Percentiles rank a stretch among this genome's conserved stretches.
These are phyloP conservation scores for Carabus problematicus DNA, from an alignment of 2,888 invertebrate genomes.

Conservation along the genomic window DNA sequence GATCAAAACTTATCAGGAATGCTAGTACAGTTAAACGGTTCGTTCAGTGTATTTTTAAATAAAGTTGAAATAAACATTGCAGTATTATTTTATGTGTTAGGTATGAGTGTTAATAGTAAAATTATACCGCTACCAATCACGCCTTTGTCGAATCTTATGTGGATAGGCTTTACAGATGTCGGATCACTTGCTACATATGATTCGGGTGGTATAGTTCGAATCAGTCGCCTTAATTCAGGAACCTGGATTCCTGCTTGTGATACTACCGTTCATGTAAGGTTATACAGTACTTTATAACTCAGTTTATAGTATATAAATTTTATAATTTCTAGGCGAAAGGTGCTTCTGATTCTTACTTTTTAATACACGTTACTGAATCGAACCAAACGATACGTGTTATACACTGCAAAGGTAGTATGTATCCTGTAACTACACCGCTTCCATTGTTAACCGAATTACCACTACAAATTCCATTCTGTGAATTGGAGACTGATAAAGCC, in stretches of 20 bases:
- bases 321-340: slow-evolving; percentile 64
- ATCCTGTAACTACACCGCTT: slow-evolving; percentile 85
- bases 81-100: slow-evolving; percentile 31
- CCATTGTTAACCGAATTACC: slow-evolving; percentile 82
- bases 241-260: slow-evolving; percentile 86
- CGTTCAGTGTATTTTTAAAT: slow-evolving; percentile 2
- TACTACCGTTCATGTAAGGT: slow-evolving; percentile 72
- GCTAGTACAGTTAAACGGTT: slow-evolving; percentile 62
- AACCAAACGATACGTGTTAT: slow-evolving; percentile 82
- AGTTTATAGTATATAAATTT: slow-evolving; percentile 4
- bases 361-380: slow-evolving; percentile 80
- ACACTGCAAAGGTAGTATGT: slow-evolving; percentile 86
- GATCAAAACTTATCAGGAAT: slow-evolving; percentile 66
- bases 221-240: slow-evolving; percentile 72
- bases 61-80: neutral
- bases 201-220: slow-evolving; percentile 74
- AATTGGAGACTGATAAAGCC: slow-evolving; percentile 75
- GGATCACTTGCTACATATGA: slow-evolving; percentile 83
- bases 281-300: slow-evolving; percentile 5
- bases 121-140: slow-evolving; percentile 71
- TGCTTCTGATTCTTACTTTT: slow-evolving; percentile 76
- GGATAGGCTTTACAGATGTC: slow-evolving; percentile 83
- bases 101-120: slow-evolving; percentile 57
- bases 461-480: slow-evolving; percentile 63
- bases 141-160: slow-evolving; percentile 70